These are phyloP conservation scores for Bubo blakistoni DNA, from an alignment of 2,113 vertebrate species.

Conservation along the genomic window DNA sequence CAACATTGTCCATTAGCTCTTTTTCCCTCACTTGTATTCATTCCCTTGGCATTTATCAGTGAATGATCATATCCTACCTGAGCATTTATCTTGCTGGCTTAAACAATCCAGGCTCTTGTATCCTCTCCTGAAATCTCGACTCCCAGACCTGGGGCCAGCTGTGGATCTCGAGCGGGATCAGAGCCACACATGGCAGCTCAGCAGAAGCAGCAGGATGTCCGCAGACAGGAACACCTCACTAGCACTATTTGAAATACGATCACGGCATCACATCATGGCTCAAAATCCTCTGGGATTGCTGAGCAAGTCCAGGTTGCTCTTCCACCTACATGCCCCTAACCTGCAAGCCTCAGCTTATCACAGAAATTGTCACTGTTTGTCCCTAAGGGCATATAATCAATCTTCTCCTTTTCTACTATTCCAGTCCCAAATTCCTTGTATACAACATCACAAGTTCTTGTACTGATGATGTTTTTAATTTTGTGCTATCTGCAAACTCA, in stretches of 20 bases:
- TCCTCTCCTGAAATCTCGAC: background rate
- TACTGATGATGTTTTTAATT: background rate
- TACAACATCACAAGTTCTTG: background rate
- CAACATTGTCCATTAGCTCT: background rate
- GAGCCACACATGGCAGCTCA: background rate
- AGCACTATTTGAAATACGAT: background rate
- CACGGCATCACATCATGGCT: background rate
- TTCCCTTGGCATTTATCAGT: background rate
- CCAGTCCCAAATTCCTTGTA: background rate
- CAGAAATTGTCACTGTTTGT: background rate
- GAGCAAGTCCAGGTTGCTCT: background rate
- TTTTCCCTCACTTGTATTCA: background rate
- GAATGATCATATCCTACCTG: background rate
- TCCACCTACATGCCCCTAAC: rapidly evolving
- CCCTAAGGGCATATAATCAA: background rate
- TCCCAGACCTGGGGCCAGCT: rapidly evolving
- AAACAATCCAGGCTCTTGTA: background rate
- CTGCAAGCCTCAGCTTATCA: background rate
- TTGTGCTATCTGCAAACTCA: background rate
- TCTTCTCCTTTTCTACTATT: background rate
- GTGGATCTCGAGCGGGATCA: rapidly evolving
- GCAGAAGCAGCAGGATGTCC: background rate
- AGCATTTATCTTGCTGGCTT: background rate
- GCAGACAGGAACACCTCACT: background rate
- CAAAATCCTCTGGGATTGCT: background rate